phyloP scores from a whole-genome alignment of 2,113 vertebrate genomes.

The Lophochroa leadbeateri region DNA sequence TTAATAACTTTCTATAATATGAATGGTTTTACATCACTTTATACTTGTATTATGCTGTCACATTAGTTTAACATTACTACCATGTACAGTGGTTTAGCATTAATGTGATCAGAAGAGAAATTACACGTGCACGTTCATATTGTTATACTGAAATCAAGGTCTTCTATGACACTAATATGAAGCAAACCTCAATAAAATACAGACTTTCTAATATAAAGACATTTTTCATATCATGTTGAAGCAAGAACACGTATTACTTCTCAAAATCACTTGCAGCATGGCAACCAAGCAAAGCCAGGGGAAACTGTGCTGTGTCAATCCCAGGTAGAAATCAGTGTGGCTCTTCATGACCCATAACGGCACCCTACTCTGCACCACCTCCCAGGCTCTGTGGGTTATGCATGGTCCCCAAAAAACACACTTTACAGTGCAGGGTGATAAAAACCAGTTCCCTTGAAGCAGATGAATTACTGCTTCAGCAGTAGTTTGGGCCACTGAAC shows the following conservation, averaged over 20 bases:
- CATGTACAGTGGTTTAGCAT: conserved; percentile 57
- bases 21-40: conserved; percentile 68
- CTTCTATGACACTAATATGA: conserved; percentile 58
- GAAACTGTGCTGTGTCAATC: background rate
- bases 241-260: conserved; percentile 6
- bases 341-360: rapidly evolving
- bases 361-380: background rate
- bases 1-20: conserved; percentile 67
- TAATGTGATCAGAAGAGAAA: conserved; percentile 71
- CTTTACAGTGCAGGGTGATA: too few species aligned
- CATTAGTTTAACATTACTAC: conserved; percentile 68
- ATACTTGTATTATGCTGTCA: conserved; percentile 67
- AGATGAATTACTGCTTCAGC: background rate
- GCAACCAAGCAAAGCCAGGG: background rate
- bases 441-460: background rate
- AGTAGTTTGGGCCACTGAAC: rapidly evolving
- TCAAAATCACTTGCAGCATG: background rate
- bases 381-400: rapidly evolving
- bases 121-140: conserved; percentile 66
- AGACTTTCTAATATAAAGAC: conserved; percentile 40
- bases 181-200: conserved; percentile 68
- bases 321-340: background rate
- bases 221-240: conserved; percentile 59
- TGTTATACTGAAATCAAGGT: conserved; percentile 71
- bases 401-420: rapidly evolving